Base-by-base conservation (phyloP, 2,113 vertebrate genomes). In the Nesogale talazaci region DNA sequence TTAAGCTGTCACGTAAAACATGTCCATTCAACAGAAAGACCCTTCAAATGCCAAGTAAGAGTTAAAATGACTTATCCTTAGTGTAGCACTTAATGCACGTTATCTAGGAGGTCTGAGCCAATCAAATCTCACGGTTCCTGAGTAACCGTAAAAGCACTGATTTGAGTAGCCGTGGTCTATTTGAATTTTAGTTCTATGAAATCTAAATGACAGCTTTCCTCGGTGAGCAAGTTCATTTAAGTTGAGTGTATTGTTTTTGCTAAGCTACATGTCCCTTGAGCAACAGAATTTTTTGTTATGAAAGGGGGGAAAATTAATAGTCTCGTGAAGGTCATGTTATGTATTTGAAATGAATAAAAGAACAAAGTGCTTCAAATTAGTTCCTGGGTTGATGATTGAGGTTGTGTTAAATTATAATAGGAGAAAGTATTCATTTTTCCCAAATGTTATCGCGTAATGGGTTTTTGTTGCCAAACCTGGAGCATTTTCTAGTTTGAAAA, bases 31-130 rank as follows among this genome's bases (percentile, higher is more conserved):
- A 99, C 99, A 97, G 99, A 99, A 98, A 99, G 99, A 97, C 99
- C 99, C 94, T 99, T 99, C 98, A 99, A 99, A 99, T 99, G 99
- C 98, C 99, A 99, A 99, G 99, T 99, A 98, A 99, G 99, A 98
- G 98, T 99, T 97, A 95, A 95, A 91, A 92, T 96, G 91, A 95
- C 97, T 98, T 97, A 94, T 95, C 97, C 82, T 97, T 90, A 96
- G 90, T 89, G 80, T 96, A 94, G 90, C 90, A 85, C 74, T 93
- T 95, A 92, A 70, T 95, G 91, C 92, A 93, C 93, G 80, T 91
- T 91, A 70, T 94, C 79, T 79, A 91, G 91, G 84, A 90, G 79
- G 72, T 85, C 22, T 87, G 89, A 95, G 88, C 93, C 91, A 93
- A 42, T 94, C 77, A 85, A 70, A 72, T 95, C 89, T 94, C 56